A percentile compares a stretch with the other conserved stretches of the same genome.
Conservation (phyloP, 2,797 vertebrate species). For the Galagoides demidoff region DNA sequence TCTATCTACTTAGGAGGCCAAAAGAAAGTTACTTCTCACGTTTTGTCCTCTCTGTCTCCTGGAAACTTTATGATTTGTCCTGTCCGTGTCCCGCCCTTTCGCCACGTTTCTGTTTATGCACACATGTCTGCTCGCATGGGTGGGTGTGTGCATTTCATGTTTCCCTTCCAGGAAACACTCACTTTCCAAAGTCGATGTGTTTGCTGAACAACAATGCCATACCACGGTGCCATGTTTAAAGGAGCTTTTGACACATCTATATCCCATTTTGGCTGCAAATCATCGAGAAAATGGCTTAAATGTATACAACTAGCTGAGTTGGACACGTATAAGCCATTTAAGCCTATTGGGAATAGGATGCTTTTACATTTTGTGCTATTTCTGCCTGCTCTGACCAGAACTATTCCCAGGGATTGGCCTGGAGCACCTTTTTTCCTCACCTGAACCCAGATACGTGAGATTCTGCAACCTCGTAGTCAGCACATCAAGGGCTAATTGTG, state of each 20-base stretch:
- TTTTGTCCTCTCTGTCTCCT: neutral
- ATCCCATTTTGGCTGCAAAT: neutral
- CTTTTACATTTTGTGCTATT: neutral
- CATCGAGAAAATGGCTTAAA: neutral
- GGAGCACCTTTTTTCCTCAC: slow-evolving; percentile 66
- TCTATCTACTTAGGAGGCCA: neutral
- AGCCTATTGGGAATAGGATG: neutral
- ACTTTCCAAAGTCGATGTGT: neutral
- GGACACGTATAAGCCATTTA: too few species aligned
- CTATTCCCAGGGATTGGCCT: neutral
- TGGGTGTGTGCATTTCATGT: neutral
- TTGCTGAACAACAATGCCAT: neutral
- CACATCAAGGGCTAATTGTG: slow-evolving; percentile 79
- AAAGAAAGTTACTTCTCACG: neutral
- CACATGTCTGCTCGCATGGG: accelerated
- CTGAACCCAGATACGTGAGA: slow-evolving; percentile 66
- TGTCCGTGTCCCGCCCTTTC: neutral
- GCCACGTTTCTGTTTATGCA: neutral
- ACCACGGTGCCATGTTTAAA: neutral
- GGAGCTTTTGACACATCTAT: neutral
- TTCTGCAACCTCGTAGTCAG: slow-evolving; percentile 63
- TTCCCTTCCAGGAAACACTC: neutral
- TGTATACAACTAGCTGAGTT: neutral
- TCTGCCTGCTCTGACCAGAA: neutral
- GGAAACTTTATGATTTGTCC: neutral